These are phyloP conservation scores for Nothobranchius kuhntae DNA, from an alignment of 2,113 vertebrate genomes.

Conservation along the genomic window DNA sequence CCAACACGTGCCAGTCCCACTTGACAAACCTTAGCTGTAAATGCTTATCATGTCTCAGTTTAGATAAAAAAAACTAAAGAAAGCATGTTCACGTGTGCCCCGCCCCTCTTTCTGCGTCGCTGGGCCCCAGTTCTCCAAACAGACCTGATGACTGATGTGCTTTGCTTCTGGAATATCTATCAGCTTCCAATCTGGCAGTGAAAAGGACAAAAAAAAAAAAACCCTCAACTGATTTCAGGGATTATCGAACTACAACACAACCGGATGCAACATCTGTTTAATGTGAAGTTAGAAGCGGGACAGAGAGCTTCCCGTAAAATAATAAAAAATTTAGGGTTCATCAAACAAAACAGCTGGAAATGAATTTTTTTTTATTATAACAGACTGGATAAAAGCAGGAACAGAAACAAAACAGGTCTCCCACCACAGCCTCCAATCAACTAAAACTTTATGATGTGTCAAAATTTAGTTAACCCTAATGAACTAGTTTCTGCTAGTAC, in stretches of 20 bases:
- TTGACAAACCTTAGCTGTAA: conserved; percentile 28
- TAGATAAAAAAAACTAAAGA: conserved; percentile 42
- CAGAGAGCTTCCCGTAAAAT: conserved; percentile 1
- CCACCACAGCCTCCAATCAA: no score
- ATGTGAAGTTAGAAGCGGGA: neutral
- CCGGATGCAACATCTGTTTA: neutral
- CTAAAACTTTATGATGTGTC: no score
- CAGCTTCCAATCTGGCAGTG: conserved; percentile 16
- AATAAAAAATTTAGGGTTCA: neutral
- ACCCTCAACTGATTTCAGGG: neutral
- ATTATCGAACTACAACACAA: conserved; percentile 1
- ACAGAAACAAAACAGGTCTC: no score
- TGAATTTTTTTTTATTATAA: no score
- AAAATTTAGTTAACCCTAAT: no score
- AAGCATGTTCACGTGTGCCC: conserved; percentile 59
- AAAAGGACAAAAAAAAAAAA: neutral
- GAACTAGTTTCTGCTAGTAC: no score
- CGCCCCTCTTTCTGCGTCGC: conserved; percentile 31
- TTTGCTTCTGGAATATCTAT: conserved; percentile 45
- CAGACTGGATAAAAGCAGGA: no score
- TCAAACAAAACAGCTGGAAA: no score
- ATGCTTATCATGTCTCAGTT: conserved; percentile 37
- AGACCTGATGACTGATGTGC: conserved; percentile 9
- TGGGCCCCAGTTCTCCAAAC: conserved; percentile 17
- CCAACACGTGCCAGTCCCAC: conserved; percentile 39